Evolutionary conservation across 2,797 vertebrate species (phyloP).

Genomic region (Odontamblyopus rebecca): DNA sequence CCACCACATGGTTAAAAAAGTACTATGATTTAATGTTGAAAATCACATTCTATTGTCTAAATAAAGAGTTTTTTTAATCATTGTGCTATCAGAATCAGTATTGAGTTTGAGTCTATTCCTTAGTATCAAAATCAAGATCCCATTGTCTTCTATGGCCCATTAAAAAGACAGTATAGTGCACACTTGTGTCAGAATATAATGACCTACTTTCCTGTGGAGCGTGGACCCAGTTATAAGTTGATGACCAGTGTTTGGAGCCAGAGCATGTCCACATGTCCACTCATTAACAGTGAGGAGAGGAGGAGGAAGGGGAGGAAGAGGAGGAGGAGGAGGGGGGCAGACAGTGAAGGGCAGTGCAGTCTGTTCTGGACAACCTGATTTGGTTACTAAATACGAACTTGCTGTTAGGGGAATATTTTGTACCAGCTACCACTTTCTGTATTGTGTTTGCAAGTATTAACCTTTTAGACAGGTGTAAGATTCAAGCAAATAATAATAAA

Average conservation of each 20-base stretch:
- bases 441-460: not conserved
- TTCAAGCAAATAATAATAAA: not conserved
- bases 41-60: too few species aligned
- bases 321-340: slow-evolving; percentile 1
- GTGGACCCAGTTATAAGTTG: slow-evolving; percentile 61
- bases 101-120: too few species aligned
- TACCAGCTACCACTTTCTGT: not conserved
- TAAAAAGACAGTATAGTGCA: not conserved
- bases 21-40: too few species aligned
- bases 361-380: slow-evolving; percentile 19
- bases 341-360: slow-evolving; percentile 36
- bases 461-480: not conserved
- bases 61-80: too few species aligned
- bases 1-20: too few species aligned
- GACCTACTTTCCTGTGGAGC: slow-evolving; percentile 65
- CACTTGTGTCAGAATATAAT: slow-evolving; percentile 49
- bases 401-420: slow-evolving; percentile 13
- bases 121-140: too few species aligned
- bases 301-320: not conserved
- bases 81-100: too few species aligned
- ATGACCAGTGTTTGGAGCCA: slow-evolving; percentile 63
- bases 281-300: slow-evolving; percentile 35
- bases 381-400: slow-evolving; percentile 8
- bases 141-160: not conserved
- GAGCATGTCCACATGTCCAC: slow-evolving; percentile 52